Conservation (phyloP, 2,797 vertebrate genomes). For the Hemibagrus guttatus region DNA sequence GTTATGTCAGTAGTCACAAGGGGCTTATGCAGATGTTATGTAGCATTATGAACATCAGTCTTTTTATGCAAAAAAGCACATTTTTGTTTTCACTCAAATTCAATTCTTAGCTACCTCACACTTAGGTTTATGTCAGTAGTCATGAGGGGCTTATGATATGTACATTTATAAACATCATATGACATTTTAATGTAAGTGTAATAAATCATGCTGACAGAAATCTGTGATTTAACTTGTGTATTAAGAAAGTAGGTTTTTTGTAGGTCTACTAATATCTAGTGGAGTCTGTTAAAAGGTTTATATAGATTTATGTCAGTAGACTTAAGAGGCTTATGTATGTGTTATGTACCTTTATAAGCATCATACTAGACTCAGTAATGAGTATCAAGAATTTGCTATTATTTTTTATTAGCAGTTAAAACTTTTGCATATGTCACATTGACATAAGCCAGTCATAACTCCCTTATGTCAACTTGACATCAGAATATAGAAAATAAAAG, state of each 20-base stretch:
- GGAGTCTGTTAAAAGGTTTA: not conserved
- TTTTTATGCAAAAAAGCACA: not conserved
- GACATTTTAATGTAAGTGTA: not conserved
- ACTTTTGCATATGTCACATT: not conserved
- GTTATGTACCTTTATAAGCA: not conserved
- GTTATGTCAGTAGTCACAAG: not conserved
- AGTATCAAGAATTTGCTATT: not conserved
- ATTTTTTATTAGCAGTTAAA: not conserved
- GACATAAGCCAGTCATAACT: not conserved
- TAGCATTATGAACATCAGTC: not conserved
- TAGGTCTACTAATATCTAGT: not conserved
- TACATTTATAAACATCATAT: not conserved
- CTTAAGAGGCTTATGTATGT: not conserved
- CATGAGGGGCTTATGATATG: not conserved
- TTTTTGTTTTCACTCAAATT: not conserved
- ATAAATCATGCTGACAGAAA: not conserved
- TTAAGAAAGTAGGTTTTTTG: not conserved
- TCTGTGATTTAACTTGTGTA: not conserved
- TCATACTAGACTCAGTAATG: not conserved
- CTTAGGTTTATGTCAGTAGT: not conserved
- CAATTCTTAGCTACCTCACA: not conserved
- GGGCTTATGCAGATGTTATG: not conserved
- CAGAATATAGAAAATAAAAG: not conserved
- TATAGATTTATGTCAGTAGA: not conserved
- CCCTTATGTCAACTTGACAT: not conserved